Percentiles rank a stretch among this genome's conserved stretches.
Evolutionary conservation across 2,797 vertebrate species (phyloP).

Genomic region (Sitta carolinensis): DNA sequence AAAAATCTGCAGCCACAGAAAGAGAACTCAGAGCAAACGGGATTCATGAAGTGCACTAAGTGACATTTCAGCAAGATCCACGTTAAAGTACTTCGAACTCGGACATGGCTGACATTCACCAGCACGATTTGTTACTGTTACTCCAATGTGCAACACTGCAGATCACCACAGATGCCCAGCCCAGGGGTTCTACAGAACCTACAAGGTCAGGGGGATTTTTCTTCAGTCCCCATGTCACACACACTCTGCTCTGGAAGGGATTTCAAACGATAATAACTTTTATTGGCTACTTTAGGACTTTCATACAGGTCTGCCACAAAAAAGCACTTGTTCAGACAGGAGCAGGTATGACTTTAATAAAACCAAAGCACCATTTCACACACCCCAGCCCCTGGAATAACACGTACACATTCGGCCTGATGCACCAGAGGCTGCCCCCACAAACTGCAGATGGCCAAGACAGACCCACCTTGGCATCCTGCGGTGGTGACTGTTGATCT

Average conservation of each 20-base stretch:
- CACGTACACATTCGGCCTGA: not conserved
- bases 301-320: not conserved
- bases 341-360: not conserved
- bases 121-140: not conserved
- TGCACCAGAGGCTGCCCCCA: not conserved
- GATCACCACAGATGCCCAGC: not conserved
- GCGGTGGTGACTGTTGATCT: not conserved
- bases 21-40: not conserved
- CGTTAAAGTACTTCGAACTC: not conserved
- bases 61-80: not conserved
- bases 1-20: not conserved
- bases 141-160: not conserved
- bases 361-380: not conserved
- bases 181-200: not conserved
- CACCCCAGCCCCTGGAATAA: not conserved
- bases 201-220: not conserved
- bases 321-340: not conserved
- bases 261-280: not conserved
- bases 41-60: not conserved
- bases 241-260: fast-evolving
- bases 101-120: not conserved
- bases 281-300: not conserved
- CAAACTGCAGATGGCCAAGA: not conserved
- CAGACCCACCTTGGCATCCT: not conserved
- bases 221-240: not conserved